A percentile compares a stretch with the other conserved stretches of the same genome.
Evolutionary conservation across 92 coral and sea anemone genomes (phyloP).

Genomic region (Epizoanthus scotinus): DNA sequence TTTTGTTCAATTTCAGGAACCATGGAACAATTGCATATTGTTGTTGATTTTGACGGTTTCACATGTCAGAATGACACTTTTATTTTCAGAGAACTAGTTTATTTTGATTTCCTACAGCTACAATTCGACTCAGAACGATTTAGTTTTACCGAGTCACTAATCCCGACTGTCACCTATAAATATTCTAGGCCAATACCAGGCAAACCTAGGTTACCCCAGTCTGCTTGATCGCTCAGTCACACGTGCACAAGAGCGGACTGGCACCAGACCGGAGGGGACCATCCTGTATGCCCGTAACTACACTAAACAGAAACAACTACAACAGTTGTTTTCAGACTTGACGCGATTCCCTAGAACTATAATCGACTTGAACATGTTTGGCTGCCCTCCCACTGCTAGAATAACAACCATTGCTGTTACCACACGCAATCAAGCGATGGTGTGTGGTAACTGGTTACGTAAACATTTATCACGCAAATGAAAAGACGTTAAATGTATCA

Average conservation of each 20-base stretch:
- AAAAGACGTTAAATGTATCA: too few relatives aligned
- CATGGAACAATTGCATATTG: too few relatives aligned
- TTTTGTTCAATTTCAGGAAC: too few relatives aligned
- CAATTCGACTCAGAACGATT: background rate
- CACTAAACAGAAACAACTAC: background rate
- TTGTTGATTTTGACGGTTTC: too few relatives aligned
- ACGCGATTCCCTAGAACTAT: too few relatives aligned
- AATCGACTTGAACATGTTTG: background rate
- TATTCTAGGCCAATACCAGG: background rate
- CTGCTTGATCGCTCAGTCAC: background rate
- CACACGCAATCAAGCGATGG: too few relatives aligned
- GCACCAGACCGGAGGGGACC: background rate
- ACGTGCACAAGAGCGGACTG: background rate
- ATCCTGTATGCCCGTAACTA: background rate
- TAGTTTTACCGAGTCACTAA: background rate
- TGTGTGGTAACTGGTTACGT: background rate
- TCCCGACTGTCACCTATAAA: background rate
- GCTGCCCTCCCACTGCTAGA: background rate
- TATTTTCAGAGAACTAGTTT: too few relatives aligned
- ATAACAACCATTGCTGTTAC: background rate
- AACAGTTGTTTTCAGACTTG: too few relatives aligned
- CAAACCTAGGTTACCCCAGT: background rate
- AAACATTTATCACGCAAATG: background rate
- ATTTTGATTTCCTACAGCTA: too few relatives aligned
- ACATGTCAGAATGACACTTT: too few relatives aligned